A percentile compares a stretch with the other conserved stretches of the same genome.
Conservation (phyloP, 2,888 invertebrate genomes). For the Tipula lateralis region DNA sequence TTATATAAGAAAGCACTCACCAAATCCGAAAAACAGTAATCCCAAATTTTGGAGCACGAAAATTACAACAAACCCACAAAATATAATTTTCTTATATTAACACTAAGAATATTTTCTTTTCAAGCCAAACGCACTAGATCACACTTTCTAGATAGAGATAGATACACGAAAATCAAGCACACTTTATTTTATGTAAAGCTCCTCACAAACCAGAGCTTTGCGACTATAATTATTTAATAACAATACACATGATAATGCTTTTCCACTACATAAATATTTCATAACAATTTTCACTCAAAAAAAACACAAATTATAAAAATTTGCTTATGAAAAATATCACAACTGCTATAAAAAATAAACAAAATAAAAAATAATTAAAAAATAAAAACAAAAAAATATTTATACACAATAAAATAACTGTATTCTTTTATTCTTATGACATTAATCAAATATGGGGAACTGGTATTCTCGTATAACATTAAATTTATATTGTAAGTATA, state of each 20-base stretch:
- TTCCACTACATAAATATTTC: background rate
- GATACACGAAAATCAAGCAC: slow-evolving; percentile 30
- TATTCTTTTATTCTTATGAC: background rate
- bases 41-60: slow-evolving; percentile 42
- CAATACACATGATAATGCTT: background rate
- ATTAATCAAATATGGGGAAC: slow-evolving; percentile 19
- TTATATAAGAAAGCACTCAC: slow-evolving; percentile 37
- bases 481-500: background rate
- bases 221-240: background rate
- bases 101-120: background rate
- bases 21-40: slow-evolving; percentile 40
- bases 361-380: background rate
- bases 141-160: slow-evolving; percentile 30
- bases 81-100: background rate
- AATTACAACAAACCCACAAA: background rate
- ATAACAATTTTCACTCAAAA: background rate
- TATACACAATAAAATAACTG: background rate
- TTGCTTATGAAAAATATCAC: background rate
- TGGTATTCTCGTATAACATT: background rate
- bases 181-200: background rate
- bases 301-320: background rate
- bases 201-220: background rate
- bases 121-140: slow-evolving; percentile 29
- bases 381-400: background rate
- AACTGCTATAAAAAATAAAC: slow-evolving; percentile 14